These are phyloP conservation scores for Achatina immaculata DNA, from an alignment of 1,140 invertebrate genomes.

Conservation along the genomic window DNA sequence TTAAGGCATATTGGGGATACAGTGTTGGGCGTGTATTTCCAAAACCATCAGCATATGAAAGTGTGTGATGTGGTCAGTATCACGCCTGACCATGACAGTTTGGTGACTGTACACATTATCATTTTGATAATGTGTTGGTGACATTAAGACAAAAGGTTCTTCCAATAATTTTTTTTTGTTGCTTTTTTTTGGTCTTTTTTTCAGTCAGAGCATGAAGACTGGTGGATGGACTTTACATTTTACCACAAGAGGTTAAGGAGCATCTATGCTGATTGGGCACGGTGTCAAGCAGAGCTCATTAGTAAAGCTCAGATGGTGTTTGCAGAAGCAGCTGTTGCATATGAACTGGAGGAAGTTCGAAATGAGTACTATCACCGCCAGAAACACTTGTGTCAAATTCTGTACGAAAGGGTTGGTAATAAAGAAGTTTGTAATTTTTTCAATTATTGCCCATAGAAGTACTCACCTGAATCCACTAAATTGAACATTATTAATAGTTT, in stretches of 20 bases:
- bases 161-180: too few species aligned
- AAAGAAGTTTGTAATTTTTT: neutral
- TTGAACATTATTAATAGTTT: neutral
- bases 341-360: conserved; percentile 56
- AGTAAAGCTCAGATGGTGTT: conserved; percentile 61
- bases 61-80: too few species aligned
- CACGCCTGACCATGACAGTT: too few species aligned
- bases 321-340: conserved; percentile 59
- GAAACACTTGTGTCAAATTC: conserved; percentile 57
- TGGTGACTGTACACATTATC: too few species aligned
- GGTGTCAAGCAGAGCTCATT: conserved; percentile 61
- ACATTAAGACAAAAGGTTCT: too few species aligned
- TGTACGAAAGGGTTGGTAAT: conserved; percentile 63
- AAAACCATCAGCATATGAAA: too few species aligned
- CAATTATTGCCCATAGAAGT: neutral
- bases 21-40: too few species aligned
- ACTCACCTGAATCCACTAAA: neutral
- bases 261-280: conserved; percentile 60
- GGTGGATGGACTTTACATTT: conserved; percentile 63
- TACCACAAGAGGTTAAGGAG: conserved; percentile 61
- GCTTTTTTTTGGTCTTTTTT: too few species aligned
- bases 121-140: too few species aligned
- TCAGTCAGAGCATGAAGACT: conserved; percentile 66
- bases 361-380: conserved; percentile 58
- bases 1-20: too few species aligned